These are phyloP conservation scores for Octodonta nipae DNA, from an alignment of 2,888 invertebrate species.

Conservation along the genomic window DNA sequence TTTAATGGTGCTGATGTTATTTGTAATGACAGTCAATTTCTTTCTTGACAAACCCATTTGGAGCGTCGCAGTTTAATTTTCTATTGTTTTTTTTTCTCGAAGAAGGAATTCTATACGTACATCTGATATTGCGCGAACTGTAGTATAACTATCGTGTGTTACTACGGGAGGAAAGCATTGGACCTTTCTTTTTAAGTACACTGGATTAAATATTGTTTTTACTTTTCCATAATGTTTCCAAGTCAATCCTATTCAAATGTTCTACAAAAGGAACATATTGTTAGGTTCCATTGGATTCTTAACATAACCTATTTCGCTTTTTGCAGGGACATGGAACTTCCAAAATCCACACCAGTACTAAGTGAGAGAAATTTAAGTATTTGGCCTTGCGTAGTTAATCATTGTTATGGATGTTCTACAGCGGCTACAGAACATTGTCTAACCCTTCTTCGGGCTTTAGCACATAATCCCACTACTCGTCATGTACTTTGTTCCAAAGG, in stretches of 20 bases:
- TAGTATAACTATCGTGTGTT: too few relatives aligned
- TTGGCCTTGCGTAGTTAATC: conserved; percentile 37
- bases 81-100: too few relatives aligned
- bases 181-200: too few relatives aligned
- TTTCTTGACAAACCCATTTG: too few relatives aligned
- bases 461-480: conserved; percentile 63
- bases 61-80: too few relatives aligned
- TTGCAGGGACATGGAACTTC: conserved; percentile 39
- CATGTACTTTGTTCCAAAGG: conserved; percentile 59
- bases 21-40: too few relatives aligned
- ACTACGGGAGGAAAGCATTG: too few relatives aligned
- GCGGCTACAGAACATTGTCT: conserved; percentile 90
- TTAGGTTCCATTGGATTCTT: neutral
- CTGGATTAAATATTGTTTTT: neutral
- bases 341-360: conserved; percentile 34
- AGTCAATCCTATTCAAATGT: too few relatives aligned
- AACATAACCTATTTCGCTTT: neutral
- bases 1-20: too few relatives aligned
- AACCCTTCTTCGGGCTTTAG: conserved; percentile 76
- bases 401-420: conserved; percentile 78
- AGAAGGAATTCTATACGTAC: too few relatives aligned
- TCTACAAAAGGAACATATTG: neutral
- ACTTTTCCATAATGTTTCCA: too few relatives aligned
- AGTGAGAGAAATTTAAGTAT: conserved; percentile 10
- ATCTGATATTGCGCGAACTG: too few relatives aligned